phyloP scores from a whole-genome alignment of 2,113 vertebrate genomes.

The Delphinapterus leucas region DNA sequence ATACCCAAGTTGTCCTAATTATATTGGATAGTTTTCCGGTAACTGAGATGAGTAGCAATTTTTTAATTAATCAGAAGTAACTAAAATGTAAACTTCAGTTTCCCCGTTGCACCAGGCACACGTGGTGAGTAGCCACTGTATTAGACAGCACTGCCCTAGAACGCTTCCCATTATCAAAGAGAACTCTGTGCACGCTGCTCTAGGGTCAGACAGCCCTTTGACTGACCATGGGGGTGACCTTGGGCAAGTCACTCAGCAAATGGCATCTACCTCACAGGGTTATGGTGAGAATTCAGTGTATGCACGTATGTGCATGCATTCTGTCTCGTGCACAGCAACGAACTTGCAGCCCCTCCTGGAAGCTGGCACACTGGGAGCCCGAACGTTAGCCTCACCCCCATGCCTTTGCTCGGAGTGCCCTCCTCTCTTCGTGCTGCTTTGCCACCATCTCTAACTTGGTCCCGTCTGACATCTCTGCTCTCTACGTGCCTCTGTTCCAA shows the following conservation, averaged over 20 bases:
- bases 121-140: neutral
- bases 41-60: neutral
- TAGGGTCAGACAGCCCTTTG: neutral
- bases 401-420: neutral
- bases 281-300: neutral
- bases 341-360: neutral
- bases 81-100: neutral
- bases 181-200: neutral
- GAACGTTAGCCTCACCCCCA: rapidly evolving
- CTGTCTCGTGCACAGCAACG: neutral
- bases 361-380: neutral
- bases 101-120: neutral
- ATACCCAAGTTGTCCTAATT: neutral
- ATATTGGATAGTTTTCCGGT: neutral
- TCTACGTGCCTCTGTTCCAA: neutral
- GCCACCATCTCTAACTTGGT: neutral
- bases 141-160: neutral
- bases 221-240: neutral
- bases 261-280: neutral
- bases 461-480: neutral
- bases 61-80: neutral
- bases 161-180: no score
- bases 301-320: rapidly evolving
- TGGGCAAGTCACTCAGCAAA: neutral
- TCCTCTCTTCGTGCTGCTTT: neutral